Evolutionary conservation across 2,113 vertebrate genomes (phyloP).

Genomic region (Siphamia tubifer): DNA sequence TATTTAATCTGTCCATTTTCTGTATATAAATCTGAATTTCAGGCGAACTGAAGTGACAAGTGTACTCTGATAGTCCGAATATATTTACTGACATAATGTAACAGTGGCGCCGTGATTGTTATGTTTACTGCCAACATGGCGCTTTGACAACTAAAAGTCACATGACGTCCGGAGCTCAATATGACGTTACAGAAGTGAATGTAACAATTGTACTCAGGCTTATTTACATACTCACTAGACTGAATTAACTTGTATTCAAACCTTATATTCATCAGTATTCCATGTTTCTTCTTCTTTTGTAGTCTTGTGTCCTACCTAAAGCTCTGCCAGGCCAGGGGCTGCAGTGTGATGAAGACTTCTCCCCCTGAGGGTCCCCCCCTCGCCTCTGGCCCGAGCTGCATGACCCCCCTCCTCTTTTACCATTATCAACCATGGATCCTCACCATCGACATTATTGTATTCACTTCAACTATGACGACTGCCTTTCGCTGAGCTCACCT

Average conservation of each 20-base stretch:
- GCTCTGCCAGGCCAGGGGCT: conserved; percentile 28
- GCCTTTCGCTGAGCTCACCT: conserved; percentile 73
- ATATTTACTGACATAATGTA: too few relatives aligned
- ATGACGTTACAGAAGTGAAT: too few relatives aligned
- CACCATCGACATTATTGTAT: conserved; percentile 67
- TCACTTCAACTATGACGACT: conserved; percentile 61
- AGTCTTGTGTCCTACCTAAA: conserved; percentile 93
- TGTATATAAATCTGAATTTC: too few relatives aligned
- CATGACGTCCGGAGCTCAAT: too few relatives aligned
- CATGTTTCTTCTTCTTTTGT: background rate
- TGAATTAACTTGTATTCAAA: background rate
- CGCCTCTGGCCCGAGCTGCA: conserved; percentile 76
- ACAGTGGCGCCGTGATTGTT: too few relatives aligned
- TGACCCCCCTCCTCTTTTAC: conserved; percentile 65
- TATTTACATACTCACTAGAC: too few relatives aligned
- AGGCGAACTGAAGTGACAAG: too few relatives aligned
- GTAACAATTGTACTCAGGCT: too few relatives aligned
- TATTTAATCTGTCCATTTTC: too few relatives aligned
- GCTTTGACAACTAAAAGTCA: too few relatives aligned
- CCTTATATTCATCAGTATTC: background rate
- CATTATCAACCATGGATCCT: conserved; percentile 73
- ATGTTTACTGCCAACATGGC: too few relatives aligned
- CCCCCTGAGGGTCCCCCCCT: conserved; percentile 8
- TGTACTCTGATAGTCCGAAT: too few relatives aligned
- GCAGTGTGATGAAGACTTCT: conserved; percentile 25